These are phyloP conservation scores for Drosophila tanythrix DNA, from an alignment of 2,888 invertebrate genomes.

Conservation along the genomic window DNA sequence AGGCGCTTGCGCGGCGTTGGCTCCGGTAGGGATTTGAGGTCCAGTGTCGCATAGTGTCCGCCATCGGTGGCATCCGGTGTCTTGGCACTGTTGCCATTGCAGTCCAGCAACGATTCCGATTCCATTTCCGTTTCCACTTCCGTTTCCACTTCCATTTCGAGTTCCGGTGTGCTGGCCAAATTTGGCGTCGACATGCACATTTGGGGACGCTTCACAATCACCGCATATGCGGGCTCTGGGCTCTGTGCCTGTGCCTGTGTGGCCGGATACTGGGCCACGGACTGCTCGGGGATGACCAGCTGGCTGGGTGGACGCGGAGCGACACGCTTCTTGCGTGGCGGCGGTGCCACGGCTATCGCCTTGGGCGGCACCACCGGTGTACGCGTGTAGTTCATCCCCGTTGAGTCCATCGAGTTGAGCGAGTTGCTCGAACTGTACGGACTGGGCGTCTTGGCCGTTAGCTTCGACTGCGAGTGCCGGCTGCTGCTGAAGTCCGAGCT, in stretches of 20 bases:
- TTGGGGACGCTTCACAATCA: slow-evolving; percentile 76
- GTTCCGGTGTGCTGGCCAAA: slow-evolving; percentile 56
- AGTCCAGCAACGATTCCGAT: slow-evolving; percentile 67
- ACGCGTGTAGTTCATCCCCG: slow-evolving; percentile 83
- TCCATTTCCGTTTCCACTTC: slow-evolving; percentile 16
- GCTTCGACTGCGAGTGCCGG: slow-evolving; percentile 82
- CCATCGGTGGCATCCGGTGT: slow-evolving; percentile 38
- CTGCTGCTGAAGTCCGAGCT: slow-evolving; percentile 85
- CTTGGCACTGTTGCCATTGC: slow-evolving; percentile 79
- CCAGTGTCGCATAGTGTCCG: slow-evolving; percentile 68
- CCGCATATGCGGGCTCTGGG: slow-evolving; percentile 65
- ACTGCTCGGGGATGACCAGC: slow-evolving; percentile 81
- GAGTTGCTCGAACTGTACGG: slow-evolving; percentile 85
- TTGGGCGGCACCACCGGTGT: slow-evolving; percentile 74
- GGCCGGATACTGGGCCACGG: slow-evolving; percentile 57
- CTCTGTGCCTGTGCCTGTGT: slow-evolving; percentile 10
- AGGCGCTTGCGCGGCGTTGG: slow-evolving; percentile 83
- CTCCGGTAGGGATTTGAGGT: slow-evolving; percentile 77
- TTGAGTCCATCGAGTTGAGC: slow-evolving; percentile 85
- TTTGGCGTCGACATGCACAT: slow-evolving; percentile 84
- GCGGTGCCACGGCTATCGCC: slow-evolving; percentile 66
- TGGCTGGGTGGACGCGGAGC: slow-evolving; percentile 84
- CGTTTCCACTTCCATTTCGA: slow-evolving; percentile 2
- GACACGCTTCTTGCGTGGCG: slow-evolving; percentile 84
- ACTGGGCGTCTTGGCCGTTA: slow-evolving; percentile 84